Evolutionary conservation across 2,113 vertebrate species (phyloP), one percentile per base, ranked within the genome.

Genomic region (Thinocorus orbignyianus): DNA sequence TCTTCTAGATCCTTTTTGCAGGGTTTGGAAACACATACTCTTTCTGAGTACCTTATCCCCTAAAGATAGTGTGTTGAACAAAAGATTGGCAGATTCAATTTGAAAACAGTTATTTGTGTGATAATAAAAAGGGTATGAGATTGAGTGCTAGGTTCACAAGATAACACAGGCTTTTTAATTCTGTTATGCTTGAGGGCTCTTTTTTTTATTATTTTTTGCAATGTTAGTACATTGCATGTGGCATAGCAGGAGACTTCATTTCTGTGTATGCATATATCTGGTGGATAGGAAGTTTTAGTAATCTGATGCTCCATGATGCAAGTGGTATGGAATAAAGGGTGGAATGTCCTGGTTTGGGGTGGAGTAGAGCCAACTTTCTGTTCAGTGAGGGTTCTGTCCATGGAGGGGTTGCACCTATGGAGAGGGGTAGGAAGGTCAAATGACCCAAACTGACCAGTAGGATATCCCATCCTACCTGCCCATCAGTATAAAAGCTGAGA

Each of bases 141-240:
- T 73, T 16, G 2, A 48, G 22, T 4, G 1, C 17, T 73, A 26
- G 58, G 12, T 31, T 33, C 35, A 52, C 16, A 83, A 23, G 25
- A 24, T 55, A 82, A 55, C 26, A 13, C 6, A 41, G 30, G 10
- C 42, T 31, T 86, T 82, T 65, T 19, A 61, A 48, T 88, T 76
- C 54, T 62, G 15, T 6, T 78, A 7, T 15, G 19, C 24, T 73
- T 13, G 22, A 49, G 37, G 72, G 42, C 30, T 80, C 8, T 35
- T 10, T 16, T 25, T 35, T 11, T 60, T 58, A 15, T 60, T 35
- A 24, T 60, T 60, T 55, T 16, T 17, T 14, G 13, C 83, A 55
- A 8, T 26, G 51, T 62, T 78, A 39, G n/a, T 11, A 46, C 0
- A 0, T 26, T 44, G 10, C 20, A 3, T 30, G 35, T 55, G 66